Base-by-base conservation (phyloP, 1,140 invertebrate species). In the Harpegnathos saltator region DNA sequence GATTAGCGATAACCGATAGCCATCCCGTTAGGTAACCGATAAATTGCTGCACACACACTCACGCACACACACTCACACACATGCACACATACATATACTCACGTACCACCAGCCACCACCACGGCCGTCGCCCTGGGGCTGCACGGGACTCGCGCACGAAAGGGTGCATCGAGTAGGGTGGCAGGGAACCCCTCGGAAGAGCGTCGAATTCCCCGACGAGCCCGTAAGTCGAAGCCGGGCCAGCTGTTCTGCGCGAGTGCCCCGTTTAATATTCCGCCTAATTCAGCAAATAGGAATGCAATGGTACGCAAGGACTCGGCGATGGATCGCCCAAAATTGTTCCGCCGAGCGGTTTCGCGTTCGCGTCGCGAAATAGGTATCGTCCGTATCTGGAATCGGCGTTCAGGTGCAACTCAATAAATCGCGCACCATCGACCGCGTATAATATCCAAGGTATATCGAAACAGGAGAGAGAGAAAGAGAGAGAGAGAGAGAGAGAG, bases 1-100 rank as follows among this genome's bases (percentile, higher is more conserved):
- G 90, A 92, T 92, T 92, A 92, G 83, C 87, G 89, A 92, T 92
- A 91, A 92, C 86, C 89, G 90, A 92, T 90, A 91, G 89, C 87
- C 89, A 89, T 90, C 83, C 87, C 83, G 87, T 84, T 89, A 83
- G 87, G 82, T 91, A 90, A 86, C 86, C 87, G 89, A 91, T 92
- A 92, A 91, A 91, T 91, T 91, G 90, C 71, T 89, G 89, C 89
- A 89, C 87, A 83, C 82, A 80, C 73, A 48, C 54, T 7, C 5
- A 63, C 26, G 59, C 33, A 61, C 74, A 5, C 5, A 33, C 29
- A 33, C 29, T 33, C 29, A 2, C 29, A 33, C 29, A 56, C 33
- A 78, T 88, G 89, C 87, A 9, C 38, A 65, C 19, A 50, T 26
- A 73, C 75, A 44, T 9, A 11, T 11, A 44, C 38, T 44, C 38